These are phyloP conservation scores for Pelmatolapia mariae DNA, from an alignment of 2,113 vertebrate genomes.

Conservation along the genomic window DNA sequence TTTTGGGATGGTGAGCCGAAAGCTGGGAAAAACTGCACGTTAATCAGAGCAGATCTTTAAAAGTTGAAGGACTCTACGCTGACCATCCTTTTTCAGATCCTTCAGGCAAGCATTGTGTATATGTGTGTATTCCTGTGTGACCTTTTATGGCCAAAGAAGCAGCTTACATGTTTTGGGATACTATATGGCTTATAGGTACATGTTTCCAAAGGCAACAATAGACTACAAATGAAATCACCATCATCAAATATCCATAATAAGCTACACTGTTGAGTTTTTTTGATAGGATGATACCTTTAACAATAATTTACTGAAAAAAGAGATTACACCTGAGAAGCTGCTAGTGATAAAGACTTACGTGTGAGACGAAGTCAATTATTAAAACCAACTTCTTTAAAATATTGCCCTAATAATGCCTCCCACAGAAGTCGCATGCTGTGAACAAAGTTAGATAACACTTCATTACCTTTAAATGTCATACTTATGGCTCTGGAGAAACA, in stretches of 20 bases:
- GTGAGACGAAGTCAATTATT: background rate
- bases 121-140: background rate
- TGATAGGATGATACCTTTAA: background rate
- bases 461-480: background rate
- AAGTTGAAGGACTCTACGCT: background rate
- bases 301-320: background rate
- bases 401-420: background rate
- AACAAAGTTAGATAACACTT: background rate
- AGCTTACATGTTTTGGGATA: background rate
- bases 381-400: background rate
- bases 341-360: background rate
- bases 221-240: background rate
- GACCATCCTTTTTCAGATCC: background rate
- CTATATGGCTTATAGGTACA: background rate
- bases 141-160: background rate
- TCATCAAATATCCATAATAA: background rate
- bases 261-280: background rate
- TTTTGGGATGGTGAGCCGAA: background rate
- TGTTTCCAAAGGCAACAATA: background rate
- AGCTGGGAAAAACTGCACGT: background rate
- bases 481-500: background rate
- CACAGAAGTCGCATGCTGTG: background rate
- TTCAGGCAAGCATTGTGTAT: background rate
- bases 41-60: conserved; percentile 14
- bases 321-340: background rate